phyloP scores from a whole-genome alignment of 2,113 vertebrate species.

The Anarrhichthys ocellatus region DNA sequence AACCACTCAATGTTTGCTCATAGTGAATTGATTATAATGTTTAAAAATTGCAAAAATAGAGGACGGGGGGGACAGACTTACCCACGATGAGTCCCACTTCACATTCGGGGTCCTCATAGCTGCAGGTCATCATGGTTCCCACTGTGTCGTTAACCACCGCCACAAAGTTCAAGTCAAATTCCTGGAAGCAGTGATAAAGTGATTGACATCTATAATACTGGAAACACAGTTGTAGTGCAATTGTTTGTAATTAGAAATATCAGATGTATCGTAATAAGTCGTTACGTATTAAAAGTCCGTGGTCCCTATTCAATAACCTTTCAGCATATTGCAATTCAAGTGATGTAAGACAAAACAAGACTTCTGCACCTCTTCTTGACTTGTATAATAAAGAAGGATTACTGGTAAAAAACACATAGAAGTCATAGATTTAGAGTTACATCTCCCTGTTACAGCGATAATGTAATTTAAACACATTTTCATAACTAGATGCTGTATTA shows the following conservation, averaged over 20 bases:
- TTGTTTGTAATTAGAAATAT: neutral
- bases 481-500: neutral
- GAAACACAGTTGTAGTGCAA: neutral
- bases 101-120: slow-evolving; percentile 92
- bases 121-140: slow-evolving; percentile 99
- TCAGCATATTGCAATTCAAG: neutral
- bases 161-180: slow-evolving; percentile 94
- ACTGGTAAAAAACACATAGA: too few species aligned
- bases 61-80: slow-evolving; percentile 73
- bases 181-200: slow-evolving; percentile 76
- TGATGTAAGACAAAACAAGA: neutral
- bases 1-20: neutral
- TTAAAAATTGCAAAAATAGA: neutral
- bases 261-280: neutral
- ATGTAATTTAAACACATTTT: neutral
- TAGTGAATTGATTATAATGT: neutral
- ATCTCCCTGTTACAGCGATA: too few species aligned
- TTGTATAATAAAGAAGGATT: neutral
- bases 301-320: too few species aligned
- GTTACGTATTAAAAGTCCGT: neutral
- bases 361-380: neutral
- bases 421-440: neutral
- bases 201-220: neutral
- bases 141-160: slow-evolving; percentile 97
- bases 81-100: slow-evolving; percentile 97